Evolutionary conservation across 2,888 invertebrate species (phyloP).

Genomic region (Brachynemurus nebulosus): DNA sequence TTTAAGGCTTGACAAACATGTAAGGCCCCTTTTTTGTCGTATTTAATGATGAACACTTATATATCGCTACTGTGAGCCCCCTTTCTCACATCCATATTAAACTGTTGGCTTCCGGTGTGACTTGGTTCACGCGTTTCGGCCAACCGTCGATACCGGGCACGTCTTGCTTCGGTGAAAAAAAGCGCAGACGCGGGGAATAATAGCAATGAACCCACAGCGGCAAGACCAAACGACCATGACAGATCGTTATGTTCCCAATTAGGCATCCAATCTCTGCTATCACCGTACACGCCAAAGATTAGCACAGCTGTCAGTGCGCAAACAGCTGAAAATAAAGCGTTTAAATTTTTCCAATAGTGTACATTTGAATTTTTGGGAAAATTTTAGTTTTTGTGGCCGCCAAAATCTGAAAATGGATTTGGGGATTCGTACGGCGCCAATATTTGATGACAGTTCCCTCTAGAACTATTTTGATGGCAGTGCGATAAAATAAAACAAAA

Average conservation of each 20-base stretch:
- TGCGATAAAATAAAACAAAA: too few relatives aligned
- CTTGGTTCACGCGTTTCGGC: conserved; percentile 53
- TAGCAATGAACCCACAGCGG: conserved; percentile 60
- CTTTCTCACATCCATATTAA: conserved; percentile 52
- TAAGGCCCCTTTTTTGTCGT: too few relatives aligned
- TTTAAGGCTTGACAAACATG: too few relatives aligned
- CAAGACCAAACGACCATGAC: conserved; percentile 87
- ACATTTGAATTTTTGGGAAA: too few relatives aligned
- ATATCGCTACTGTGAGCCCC: conserved; percentile 56
- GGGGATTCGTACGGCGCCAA: too few relatives aligned
- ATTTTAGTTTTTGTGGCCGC: too few relatives aligned
- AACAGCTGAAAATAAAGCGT: conserved; percentile 44
- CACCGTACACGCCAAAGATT: conserved; percentile 81
- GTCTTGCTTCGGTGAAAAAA: conserved; percentile 70
- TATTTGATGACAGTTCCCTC: too few relatives aligned
- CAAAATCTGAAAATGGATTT: too few relatives aligned
- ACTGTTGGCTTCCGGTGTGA: conserved; percentile 32
- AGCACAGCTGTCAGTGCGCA: conserved; percentile 73
- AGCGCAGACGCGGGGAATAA: conserved; percentile 64
- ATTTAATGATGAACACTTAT: too few relatives aligned
- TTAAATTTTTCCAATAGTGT: too few relatives aligned
- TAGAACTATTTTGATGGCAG: too few relatives aligned
- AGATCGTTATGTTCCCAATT: conserved; percentile 91
- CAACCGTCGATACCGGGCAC: conserved; percentile 57
- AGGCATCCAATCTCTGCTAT: conserved; percentile 91